phyloP scores from a whole-genome alignment of 37 sponge, comb jelly and placozoan genomes.

The Cladorhizidae sp. region DNA sequence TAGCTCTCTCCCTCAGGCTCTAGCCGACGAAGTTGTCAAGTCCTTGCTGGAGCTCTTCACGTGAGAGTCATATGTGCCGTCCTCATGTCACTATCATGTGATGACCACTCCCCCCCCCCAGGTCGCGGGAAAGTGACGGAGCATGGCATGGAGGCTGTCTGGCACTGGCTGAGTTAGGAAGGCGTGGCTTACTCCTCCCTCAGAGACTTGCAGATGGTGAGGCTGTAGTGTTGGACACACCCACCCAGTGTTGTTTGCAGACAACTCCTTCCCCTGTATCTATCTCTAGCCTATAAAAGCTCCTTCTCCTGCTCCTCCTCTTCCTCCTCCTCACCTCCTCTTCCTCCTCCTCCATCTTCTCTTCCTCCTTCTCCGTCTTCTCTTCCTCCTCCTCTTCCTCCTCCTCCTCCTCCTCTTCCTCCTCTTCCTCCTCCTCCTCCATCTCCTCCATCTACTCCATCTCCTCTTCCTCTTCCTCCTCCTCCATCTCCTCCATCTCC shows the following conservation, averaged over 20 bases:
- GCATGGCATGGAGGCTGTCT: constrained; percentile 94
- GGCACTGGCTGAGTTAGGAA: constrained; percentile 96
- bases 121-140: constrained; percentile 44
- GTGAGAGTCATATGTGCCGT: neutral
- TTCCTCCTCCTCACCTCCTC: too few relatives aligned
- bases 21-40: constrained; percentile 85
- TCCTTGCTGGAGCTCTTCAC: constrained; percentile 79
- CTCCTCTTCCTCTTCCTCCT: too few relatives aligned
- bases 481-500: too few relatives aligned
- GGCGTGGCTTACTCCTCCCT: constrained; percentile 92
- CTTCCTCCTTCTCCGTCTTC: too few relatives aligned
- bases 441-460: too few relatives aligned
- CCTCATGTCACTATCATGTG: neutral
- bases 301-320: neutral
- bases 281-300: neutral
- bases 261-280: neutral
- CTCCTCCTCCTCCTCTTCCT: too few relatives aligned
- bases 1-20: constrained; percentile 71
- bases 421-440: too few relatives aligned
- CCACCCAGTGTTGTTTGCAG: neutral
- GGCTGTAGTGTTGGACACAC: neutral
- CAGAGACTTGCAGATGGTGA: constrained; percentile 81
- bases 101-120: constrained; percentile 5
- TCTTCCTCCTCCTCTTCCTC: too few relatives aligned
- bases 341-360: too few relatives aligned